Evolutionary conservation across 2,797 vertebrate genomes (phyloP).

Genomic region (Epinephelus coioides): DNA sequence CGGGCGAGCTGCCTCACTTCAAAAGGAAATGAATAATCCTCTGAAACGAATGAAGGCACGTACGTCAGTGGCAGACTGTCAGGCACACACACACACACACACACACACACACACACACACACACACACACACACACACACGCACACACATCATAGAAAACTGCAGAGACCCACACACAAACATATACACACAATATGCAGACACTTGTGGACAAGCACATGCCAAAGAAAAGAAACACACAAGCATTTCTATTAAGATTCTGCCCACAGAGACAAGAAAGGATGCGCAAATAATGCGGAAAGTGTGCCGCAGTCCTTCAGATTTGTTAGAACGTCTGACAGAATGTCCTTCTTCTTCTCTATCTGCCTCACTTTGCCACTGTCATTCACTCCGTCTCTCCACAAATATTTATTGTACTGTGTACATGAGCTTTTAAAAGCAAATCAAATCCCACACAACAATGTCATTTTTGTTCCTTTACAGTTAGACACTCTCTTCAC

Average conservation of each 20-base stretch:
- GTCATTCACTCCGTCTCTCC: slow-evolving; percentile 57
- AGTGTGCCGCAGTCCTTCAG: slow-evolving; percentile 68
- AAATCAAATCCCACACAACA: slow-evolving; percentile 64
- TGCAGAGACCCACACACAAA: slow-evolving; percentile 60
- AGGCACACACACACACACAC: slow-evolving; percentile 43
- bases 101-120: slow-evolving; percentile 45
- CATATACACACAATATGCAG: slow-evolving; percentile 57
- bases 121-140: slow-evolving; percentile 43
- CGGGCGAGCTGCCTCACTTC: slow-evolving; percentile 97
- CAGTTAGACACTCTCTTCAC: slow-evolving; percentile 20
- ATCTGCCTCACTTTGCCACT: slow-evolving; percentile 43
- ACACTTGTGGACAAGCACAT: slow-evolving; percentile 66
- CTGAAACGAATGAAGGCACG: slow-evolving; percentile 99
- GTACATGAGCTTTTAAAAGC: slow-evolving; percentile 57
- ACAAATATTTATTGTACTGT: slow-evolving; percentile 61
- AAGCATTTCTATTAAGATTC: slow-evolving; percentile 72
- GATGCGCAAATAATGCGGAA: slow-evolving; percentile 67
- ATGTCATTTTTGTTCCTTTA: slow-evolving; percentile 54
- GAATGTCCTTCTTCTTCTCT: slow-evolving; percentile 64
- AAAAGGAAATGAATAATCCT: slow-evolving; percentile 99
- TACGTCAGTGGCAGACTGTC: slow-evolving; percentile 82
- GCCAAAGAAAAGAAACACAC: slow-evolving; percentile 51
- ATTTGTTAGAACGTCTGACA: slow-evolving; percentile 65
- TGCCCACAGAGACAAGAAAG: slow-evolving; percentile 70
- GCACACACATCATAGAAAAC: slow-evolving; percentile 50